phyloP scores from a whole-genome alignment of 2,113 vertebrate species.

The Gobius niger region DNA sequence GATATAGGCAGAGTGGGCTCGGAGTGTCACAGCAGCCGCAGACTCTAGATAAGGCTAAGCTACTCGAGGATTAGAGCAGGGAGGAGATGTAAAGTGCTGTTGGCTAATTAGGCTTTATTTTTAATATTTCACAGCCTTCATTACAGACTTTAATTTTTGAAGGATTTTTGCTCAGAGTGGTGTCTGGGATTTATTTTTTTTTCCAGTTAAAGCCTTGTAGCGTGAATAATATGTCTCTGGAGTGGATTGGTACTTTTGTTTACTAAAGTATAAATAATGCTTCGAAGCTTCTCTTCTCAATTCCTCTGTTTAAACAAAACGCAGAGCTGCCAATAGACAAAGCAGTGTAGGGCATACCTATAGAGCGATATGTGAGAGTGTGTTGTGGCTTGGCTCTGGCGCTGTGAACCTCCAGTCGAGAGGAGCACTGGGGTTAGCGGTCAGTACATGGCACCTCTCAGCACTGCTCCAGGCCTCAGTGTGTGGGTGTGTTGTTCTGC shows the following conservation, averaged over 20 bases:
- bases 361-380: not conserved
- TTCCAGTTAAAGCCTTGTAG: conserved; percentile 32
- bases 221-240: conserved; percentile 11
- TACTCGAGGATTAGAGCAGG: conserved; percentile 57
- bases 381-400: not conserved
- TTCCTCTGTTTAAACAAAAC: conserved; percentile 1
- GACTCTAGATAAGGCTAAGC: conserved; percentile 61
- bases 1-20: conserved; percentile 43
- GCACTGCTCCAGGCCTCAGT: conserved; percentile 56
- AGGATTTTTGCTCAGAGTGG: conserved; percentile 42
- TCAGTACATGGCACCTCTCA: conserved; percentile 47
- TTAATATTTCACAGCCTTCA: conserved; percentile 66
- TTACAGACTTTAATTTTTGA: conserved; percentile 51
- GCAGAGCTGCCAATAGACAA: not conserved
- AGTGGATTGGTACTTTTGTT: not conserved
- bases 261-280: conserved; percentile 4
- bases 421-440: conserved; percentile 40
- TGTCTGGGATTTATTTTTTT: conserved; percentile 14
- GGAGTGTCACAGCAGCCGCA: conserved; percentile 56
- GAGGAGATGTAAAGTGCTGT: conserved; percentile 61
- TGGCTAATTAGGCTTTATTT: conserved; percentile 70
- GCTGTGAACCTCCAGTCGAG: conserved; percentile 13
- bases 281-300: not conserved
- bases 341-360: not conserved
- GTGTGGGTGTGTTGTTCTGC: conserved; percentile 54